phyloP scores from a whole-genome alignment of 2,797 vertebrate genomes.

The Acanthurus leucopareius region DNA sequence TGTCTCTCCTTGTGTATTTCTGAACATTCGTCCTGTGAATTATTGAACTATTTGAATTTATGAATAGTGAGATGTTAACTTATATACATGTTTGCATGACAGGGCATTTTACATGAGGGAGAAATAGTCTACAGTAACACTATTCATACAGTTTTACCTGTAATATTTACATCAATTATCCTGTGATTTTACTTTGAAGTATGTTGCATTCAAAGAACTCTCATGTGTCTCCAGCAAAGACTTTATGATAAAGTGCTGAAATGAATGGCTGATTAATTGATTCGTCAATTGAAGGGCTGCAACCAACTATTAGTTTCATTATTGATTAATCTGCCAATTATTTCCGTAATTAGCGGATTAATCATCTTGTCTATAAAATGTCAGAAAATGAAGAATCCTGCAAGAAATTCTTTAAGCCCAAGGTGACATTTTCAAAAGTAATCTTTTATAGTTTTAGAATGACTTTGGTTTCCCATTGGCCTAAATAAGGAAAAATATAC shows the following conservation, averaged over 20 bases:
- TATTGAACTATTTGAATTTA: constrained; percentile 23
- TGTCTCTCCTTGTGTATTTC: constrained; percentile 19
- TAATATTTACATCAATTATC: constrained; percentile 29
- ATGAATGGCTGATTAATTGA: constrained; percentile 12
- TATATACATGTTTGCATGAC: constrained; percentile 22
- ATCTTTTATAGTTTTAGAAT: background rate
- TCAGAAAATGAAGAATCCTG: background rate
- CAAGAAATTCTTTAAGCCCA: background rate
- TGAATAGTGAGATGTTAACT: constrained; percentile 26
- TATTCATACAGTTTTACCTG: constrained; percentile 34
- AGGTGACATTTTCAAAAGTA: background rate
- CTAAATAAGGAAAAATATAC: background rate
- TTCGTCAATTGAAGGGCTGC: background rate
- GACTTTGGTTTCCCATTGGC: background rate
- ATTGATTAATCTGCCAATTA: constrained; percentile 4
- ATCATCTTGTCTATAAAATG: background rate
- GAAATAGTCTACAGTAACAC: background rate
- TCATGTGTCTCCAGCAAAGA: constrained; percentile 22
- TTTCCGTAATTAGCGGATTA: background rate
- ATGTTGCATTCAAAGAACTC: constrained; percentile 5
- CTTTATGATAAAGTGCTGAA: constrained; percentile 10
- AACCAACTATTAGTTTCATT: background rate
- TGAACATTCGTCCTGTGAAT: constrained; percentile 4
- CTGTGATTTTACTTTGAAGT: constrained; percentile 15
- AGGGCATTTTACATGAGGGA: constrained; percentile 18